phyloP scores from a whole-genome alignment of 2,113 vertebrate species.

The Datnioides undecimradiatus region DNA sequence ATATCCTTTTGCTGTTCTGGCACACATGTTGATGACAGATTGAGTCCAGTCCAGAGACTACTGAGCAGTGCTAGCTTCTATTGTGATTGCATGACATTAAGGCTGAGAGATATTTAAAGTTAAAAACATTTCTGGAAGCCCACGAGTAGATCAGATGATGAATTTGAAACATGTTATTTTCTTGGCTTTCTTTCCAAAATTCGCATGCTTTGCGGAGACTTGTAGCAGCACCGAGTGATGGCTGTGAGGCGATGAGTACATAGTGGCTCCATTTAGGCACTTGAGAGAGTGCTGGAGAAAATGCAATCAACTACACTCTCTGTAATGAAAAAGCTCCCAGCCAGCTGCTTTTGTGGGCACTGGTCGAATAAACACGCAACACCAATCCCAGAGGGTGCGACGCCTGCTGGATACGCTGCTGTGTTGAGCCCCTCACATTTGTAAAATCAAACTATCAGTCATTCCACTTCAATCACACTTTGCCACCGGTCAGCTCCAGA shows the following conservation, averaged over 20 bases:
- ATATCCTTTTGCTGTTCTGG: conserved; percentile 41
- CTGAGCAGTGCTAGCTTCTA: conserved; percentile 11
- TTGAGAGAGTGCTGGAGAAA: conserved; percentile 52
- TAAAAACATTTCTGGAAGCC: not conserved
- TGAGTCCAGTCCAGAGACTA: conserved; percentile 40
- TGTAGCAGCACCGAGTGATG: not conserved
- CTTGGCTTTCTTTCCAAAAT: not conserved
- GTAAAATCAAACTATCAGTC: conserved; percentile 76
- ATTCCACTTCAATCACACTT: conserved; percentile 69
- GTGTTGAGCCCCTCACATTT: conserved; percentile 67
- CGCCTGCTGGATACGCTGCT: conserved; percentile 36
- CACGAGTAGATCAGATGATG: not conserved
- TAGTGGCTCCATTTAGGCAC: conserved; percentile 57
- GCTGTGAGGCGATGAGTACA: conserved; percentile 35
- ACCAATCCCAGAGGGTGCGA: conserved; percentile 48
- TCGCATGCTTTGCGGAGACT: conserved; percentile 13
- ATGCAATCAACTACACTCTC: conserved; percentile 68
- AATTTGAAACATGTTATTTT: conserved; percentile 2
- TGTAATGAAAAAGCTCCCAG: conserved; percentile 77
- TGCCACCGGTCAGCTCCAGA: conserved; percentile 49
- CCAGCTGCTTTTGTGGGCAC: conserved; percentile 61
- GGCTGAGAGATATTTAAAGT: conserved; percentile 4
- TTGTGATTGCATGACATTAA: conserved; percentile 13
- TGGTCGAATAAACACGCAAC: conserved; percentile 43
- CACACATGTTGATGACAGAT: conserved; percentile 56